A percentile compares a stretch with the other conserved stretches of the same genome.
Evolutionary conservation across 2,797 vertebrate species (phyloP).

Genomic region (Emydoidea blandingii): DNA sequence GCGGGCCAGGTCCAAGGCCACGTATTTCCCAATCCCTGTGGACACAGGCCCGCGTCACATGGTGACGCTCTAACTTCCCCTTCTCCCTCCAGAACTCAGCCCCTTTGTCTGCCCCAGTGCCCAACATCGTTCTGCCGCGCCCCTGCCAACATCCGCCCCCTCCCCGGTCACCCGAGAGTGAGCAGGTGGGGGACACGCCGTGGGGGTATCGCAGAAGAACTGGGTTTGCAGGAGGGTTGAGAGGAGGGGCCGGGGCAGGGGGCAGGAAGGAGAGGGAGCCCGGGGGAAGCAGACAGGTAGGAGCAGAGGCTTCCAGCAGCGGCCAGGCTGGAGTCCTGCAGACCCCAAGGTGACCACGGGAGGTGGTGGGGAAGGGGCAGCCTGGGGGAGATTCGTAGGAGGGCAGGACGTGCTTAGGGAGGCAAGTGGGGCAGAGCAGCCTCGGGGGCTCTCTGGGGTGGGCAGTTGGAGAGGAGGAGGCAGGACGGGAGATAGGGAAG

Average conservation of each 20-base stretch:
- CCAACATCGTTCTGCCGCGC: no score
- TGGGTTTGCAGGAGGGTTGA: not conserved
- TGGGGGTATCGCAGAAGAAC: not conserved
- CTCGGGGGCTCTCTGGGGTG: no score
- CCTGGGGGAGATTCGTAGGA: no score
- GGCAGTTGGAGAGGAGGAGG: no score
- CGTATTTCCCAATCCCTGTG: slow-evolving; percentile 87
- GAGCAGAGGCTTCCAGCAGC: no score
- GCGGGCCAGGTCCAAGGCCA: slow-evolving; percentile 87
- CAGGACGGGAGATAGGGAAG: no score
- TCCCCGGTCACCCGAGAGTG: not conserved
- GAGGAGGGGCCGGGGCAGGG: no score
- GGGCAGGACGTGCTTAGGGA: no score
- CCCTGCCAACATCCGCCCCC: not conserved
- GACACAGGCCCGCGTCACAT: not conserved
- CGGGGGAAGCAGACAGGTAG: no score
- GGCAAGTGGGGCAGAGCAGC: no score
- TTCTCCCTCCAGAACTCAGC: not conserved
- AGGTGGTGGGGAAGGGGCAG: not conserved
- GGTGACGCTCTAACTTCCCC: not conserved
- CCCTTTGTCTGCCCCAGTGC: not conserved
- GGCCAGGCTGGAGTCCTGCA: not conserved
- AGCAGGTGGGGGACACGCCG: not conserved
- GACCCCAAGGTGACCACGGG: no score
- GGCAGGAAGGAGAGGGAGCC: not conserved